Base-by-base conservation (phyloP, 2,888 invertebrate genomes). In the Diogma glabrata region DNA sequence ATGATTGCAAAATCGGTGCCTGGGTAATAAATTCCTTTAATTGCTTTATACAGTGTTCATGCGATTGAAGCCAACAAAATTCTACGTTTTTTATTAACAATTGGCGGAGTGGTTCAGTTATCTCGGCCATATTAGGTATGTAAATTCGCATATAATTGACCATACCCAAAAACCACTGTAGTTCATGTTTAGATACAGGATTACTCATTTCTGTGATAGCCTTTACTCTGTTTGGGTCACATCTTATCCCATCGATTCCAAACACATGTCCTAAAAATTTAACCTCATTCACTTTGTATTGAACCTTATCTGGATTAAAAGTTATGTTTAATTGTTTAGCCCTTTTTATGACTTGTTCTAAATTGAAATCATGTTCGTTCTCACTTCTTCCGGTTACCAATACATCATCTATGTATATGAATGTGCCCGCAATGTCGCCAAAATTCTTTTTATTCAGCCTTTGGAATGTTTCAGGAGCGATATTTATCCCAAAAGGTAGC, bases 371-470 rank as follows among this genome's bases (percentile, higher is more conserved):
- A 49, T 56, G 53, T 24, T 54, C 55, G 4, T 49, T 23, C 23
- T 50, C 46, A 45, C 45, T 53, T 20, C 47, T 30, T 2, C 47
- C 40, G 4, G 50, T 33, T 24, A 55, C 48, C n/a, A 53, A 38
- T 10, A 55, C 33, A 16, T 55, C 52, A 24, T 54, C 51, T 10
- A 46, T 51, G 47, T 54, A 54, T 8, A 52, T 62, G 9, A 16
- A 16, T 16, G 9, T 16, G 14, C 38, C 38, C 9, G 38, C 4
- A 5, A 38, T 38, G 17, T 38, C 38, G 17, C 38, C 16, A 17
- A 38, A 38, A 9, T 38, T 38, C 9, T 38, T 16, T 9, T 38
- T 17, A 9, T 38, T 38, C 4, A 16, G 9, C 17, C 17, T 38
- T 38, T 38, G 38, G 17, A 38, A 38, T 7, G 9, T 38, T 38